These are phyloP conservation scores for Coenonympha arcania DNA, from an alignment of 2,888 invertebrate species.

Conservation along the genomic window DNA sequence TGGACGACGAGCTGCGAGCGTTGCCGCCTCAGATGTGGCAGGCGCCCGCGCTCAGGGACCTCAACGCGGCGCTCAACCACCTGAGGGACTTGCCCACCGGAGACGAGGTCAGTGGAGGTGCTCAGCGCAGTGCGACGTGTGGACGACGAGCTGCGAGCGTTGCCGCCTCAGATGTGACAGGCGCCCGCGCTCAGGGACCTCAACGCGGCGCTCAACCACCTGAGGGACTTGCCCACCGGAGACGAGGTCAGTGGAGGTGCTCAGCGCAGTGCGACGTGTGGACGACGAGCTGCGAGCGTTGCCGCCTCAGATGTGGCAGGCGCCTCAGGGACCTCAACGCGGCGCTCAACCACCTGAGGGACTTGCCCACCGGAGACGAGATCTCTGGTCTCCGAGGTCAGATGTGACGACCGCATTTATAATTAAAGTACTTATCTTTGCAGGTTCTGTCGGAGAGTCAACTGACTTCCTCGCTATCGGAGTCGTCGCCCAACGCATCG, in stretches of 20 bases:
- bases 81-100: slow-evolving; percentile 79
- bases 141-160: slow-evolving; percentile 88
- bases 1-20: slow-evolving; percentile 90
- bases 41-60: slow-evolving; percentile 87
- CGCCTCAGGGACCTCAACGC: slow-evolving; percentile 91
- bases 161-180: slow-evolving; percentile 90
- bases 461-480: slow-evolving; percentile 36
- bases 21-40: slow-evolving; percentile 90
- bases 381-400: too few species aligned
- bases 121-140: too few species aligned
- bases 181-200: slow-evolving; percentile 89
- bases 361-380: background rate
- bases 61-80: slow-evolving; percentile 92
- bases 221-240: slow-evolving; percentile 79
- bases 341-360: slow-evolving; percentile 79
- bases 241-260: slow-evolving; percentile 33
- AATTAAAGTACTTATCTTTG: too few species aligned
- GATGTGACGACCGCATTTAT: too few species aligned
- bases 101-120: slow-evolving; percentile 32
- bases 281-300: slow-evolving; percentile 91
- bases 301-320: slow-evolving; percentile 89
- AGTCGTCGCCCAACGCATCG: slow-evolving; percentile 43
- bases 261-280: too few species aligned
- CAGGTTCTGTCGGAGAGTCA: slow-evolving; percentile 13
- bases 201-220: slow-evolving; percentile 90